phyloP scores from a whole-genome alignment of 2,797 vertebrate species.

The Caiman crocodilus region DNA sequence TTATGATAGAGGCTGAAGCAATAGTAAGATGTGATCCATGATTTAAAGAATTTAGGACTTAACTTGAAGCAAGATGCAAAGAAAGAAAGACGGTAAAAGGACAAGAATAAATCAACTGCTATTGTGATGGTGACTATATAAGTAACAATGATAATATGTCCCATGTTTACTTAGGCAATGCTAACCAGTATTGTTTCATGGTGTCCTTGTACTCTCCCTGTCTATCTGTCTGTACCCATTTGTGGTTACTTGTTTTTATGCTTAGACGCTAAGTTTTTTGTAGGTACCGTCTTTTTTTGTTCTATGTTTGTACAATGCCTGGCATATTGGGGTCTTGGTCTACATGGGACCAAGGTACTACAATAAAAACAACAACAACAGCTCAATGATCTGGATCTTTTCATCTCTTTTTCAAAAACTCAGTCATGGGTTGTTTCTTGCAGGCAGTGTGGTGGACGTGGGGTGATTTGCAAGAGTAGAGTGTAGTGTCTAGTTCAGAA shows the following conservation, averaged over 20 bases:
- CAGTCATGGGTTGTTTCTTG: neutral
- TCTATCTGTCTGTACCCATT: neutral
- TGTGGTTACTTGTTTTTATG: constrained; percentile 8
- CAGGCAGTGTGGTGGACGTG: neutral
- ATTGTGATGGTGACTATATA: neutral
- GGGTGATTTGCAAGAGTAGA: neutral
- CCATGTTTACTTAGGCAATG: neutral
- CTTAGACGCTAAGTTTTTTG: neutral
- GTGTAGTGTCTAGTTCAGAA: neutral
- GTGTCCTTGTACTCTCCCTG: constrained; percentile 24
- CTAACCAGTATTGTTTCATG: neutral
- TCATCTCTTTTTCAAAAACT: neutral
- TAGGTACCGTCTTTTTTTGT: neutral
- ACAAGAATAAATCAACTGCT: neutral
- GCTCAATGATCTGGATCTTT: neutral
- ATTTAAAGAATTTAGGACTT: neutral
- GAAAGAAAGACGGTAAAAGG: constrained; percentile 28
- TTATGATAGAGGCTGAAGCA: neutral
- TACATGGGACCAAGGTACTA: neutral
- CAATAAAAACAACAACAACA: neutral
- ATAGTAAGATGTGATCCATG: neutral
- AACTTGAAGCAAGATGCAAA: constrained; percentile 14
- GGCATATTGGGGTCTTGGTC: neutral
- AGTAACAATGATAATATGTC: constrained; percentile 42
- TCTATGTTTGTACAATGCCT: neutral